phyloP scores from a whole-genome alignment of 2,797 vertebrate species.

The Pseudochirops cupreus region DNA sequence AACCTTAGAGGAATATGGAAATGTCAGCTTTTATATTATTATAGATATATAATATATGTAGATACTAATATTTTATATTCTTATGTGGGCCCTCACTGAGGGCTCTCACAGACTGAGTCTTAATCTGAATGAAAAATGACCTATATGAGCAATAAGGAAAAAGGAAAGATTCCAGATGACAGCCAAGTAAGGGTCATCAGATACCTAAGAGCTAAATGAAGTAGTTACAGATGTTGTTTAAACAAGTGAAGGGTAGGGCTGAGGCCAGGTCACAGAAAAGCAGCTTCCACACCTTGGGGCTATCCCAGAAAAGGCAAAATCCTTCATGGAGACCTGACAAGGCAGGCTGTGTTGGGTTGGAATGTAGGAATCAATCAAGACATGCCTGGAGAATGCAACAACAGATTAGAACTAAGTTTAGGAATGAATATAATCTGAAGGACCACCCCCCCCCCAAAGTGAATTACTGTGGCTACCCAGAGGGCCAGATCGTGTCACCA shows the following conservation, averaged over 20 bases:
- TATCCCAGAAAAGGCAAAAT: slow-evolving; percentile 67
- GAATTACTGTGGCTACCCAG: slow-evolving; percentile 62
- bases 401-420: slow-evolving; percentile 52
- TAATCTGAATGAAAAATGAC: slow-evolving; percentile 28
- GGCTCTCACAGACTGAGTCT: slow-evolving; percentile 30
- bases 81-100: slow-evolving; percentile 6
- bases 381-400: slow-evolving; percentile 73
- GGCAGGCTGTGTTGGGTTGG: slow-evolving; percentile 39
- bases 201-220: slow-evolving; percentile 71
- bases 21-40: not conserved
- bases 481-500: slow-evolving; percentile 74
- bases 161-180: slow-evolving; percentile 74
- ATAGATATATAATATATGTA: no score
- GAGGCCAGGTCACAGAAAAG: slow-evolving; percentile 62
- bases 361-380: slow-evolving; percentile 75
- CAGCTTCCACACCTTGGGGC: slow-evolving; percentile 77
- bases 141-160: slow-evolving; percentile 59
- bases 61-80: not conserved
- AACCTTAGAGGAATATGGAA: not conserved
- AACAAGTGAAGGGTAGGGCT: slow-evolving; percentile 53
- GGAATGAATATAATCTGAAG: slow-evolving; percentile 69
- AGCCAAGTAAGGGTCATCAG: slow-evolving; percentile 58
- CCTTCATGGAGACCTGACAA: slow-evolving; percentile 74
- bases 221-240: slow-evolving; percentile 75
- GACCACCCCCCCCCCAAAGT: not conserved